Evolutionary conservation across 2,888 invertebrate genomes (phyloP), one percentile per base, ranked within the genome.

Genomic region (Polymixis lichenea): DNA sequence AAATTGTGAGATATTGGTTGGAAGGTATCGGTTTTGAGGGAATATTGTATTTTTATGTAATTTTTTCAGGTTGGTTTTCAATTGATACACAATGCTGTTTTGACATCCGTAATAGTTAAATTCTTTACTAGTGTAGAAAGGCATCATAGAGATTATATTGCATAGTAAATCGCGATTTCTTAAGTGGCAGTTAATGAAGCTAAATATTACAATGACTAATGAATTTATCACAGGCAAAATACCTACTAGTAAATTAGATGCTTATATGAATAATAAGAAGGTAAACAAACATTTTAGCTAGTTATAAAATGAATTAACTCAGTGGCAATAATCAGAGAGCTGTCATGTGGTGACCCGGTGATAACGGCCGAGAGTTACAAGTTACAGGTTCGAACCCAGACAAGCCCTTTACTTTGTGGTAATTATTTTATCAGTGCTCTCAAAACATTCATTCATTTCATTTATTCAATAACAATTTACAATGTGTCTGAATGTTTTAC

Each of bases 1-100:
- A 86, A 86, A 84, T 84, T 82, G 49, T 71, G 9, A 53, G 78
- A 64, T 85, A 86, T 86, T 77, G 86, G 72, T 65, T 43, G 19
- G 9, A 19, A 38, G 55, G 38, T 77, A 77, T 77, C 55, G 65
- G 43, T 56, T 75, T 75, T 62, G 66, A 60, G 38, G 32, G 56
- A 73, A 76, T 80, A 82, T 82, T 73, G 78, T 17, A 69, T 75
- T 70, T 77, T 74, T 62, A 69, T 66, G 28, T 22, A 69, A 62
- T 49, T 25, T 43, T 53, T 4, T 9, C 15, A 32, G 55, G 46
- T 19, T 49, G 25, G 17, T 72, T 72, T 67, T 46, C 0, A 11
- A 13, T 11, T 56, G 15, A 25, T 51, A 15, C 22, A 19, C 0
- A 25, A 32, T 19, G 15, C 9, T 67, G 56, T 66, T 82, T 82